Evolutionary conservation across 23 tunicate species (phyloP), one percentile per base, ranked within the genome.

Genomic region (Trididemnum clinides): DNA sequence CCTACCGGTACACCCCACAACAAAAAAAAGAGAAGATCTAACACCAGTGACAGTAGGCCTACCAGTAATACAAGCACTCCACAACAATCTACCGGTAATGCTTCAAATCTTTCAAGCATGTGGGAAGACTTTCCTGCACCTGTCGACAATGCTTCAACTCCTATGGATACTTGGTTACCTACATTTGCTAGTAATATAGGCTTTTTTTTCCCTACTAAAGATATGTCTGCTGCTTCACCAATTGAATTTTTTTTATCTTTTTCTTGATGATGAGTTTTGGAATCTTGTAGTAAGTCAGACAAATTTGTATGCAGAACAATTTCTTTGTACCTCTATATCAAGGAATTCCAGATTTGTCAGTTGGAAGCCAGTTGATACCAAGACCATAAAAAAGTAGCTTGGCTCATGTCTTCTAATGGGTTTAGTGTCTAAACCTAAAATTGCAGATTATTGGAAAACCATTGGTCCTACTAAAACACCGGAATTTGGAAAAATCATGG

Each of bases 401-500:
- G 80, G 80, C 27, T 73, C 38, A 73, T 73, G 57, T 73, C 57
- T 73, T 37, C 80, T 73, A 1, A 73, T 73, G 80, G 54, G 80
- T 39, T 39, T 73, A 37, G 57, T 73, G 57, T 39, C 57, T 37
- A 73, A 73, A 73, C 80, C 54, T 73, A 37, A 73, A n/a, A 73
- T 73, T 73, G 28, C 54, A 37, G 75, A 69, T 69, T 69, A 69
- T 69, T 69, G 75, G 75, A 30, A 31, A 69, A 69, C n/a, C 37
- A 33, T 18, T 33, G 38, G 57, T 38, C 57, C 80, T 37, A 39
- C 57, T 37, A 39, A 73, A 73, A 73, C 80, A 37, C 80, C 80
- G 25, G 54, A 73, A 37, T 73, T 73, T 73, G 80, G 80, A 73
- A 73, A 73, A 73, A 37, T 73, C 57, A 73, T 73, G 80, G 80